Evolutionary conservation across 2,113 vertebrate species (phyloP), one percentile per base, ranked within the genome.

Genomic region (Furnarius figulus): DNA sequence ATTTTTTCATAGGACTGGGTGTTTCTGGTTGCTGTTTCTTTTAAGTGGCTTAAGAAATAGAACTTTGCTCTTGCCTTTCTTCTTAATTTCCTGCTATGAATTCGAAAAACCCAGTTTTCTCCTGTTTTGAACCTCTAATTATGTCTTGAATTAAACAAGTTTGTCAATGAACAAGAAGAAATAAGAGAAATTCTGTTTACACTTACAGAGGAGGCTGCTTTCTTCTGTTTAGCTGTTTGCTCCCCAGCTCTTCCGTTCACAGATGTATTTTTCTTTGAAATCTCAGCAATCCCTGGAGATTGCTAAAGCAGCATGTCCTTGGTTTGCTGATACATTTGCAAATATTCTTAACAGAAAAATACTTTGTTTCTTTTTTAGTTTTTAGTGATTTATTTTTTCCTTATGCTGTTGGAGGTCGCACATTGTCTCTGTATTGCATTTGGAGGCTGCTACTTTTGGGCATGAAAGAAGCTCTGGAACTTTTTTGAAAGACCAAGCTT

Each of bases 1-100:
- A 20, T 47, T 81, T 83, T 49, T 80, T 55, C 3, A 33, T 72
- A 39, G 47, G 70, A 37, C 42, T 93, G 68, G 13, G 56, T 85
- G 71, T 67, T 95, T 53, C 85, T 96, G 70, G n/a, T 93, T 92
- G 25, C 53, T 62, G 19, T 58, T 88, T 62, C 79, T 92, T 88
- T 78, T 68, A 79, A 83, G 58, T 3, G 2, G 2, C 66, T 67
- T 68, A 58, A 80, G 65, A 74, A 65, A 25, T 9, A 52, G 50
- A 42, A 42, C 20, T 85, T 46, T 30, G 14, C 58, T 93, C n/a
- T 59, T 8, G 3, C 1, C 2, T 84, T 91, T 82, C 25, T 79
- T 66, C 61, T 56, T 76, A 2, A 15, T 72, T 94, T 80, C 46
- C 49, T 83, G 40, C 42, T 92, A 6, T 53, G 67, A 37, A 61